Evolutionary conservation across 2,113 vertebrate genomes (phyloP).

Genomic region (Eurystomus gularis): DNA sequence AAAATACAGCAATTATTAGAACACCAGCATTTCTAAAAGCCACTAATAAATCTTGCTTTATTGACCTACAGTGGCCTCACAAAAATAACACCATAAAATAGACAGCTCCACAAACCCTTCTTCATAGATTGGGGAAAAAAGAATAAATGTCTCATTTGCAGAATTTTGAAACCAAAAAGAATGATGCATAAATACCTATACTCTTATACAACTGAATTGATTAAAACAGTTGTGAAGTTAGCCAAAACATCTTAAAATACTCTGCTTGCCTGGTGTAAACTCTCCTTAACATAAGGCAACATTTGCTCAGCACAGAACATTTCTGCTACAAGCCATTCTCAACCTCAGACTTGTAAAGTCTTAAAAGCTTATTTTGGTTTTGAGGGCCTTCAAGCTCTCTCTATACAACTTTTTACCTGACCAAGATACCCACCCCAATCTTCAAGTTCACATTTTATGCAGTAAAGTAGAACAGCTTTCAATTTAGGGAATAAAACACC

Average conservation of each 20-base stretch:
- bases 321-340: not conserved
- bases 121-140: not conserved
- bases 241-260: not conserved
- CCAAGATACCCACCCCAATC: not conserved
- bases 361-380: not conserved
- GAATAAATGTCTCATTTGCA: not conserved
- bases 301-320: not conserved
- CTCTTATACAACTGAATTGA: not conserved
- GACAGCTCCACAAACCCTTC: not conserved
- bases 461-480: constrained; percentile 72
- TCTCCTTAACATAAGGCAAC: not conserved
- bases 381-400: not conserved
- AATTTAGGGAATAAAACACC: constrained; percentile 79
- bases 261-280: not conserved
- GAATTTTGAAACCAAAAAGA: not conserved
- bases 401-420: constrained; percentile 35
- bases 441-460: constrained; percentile 5
- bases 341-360: not conserved
- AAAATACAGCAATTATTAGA: constrained; percentile 20
- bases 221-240: not conserved
- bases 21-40: not conserved
- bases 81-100: not conserved
- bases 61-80: not conserved
- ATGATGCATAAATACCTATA: not conserved
- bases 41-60: constrained; percentile 13